phyloP scores from a whole-genome alignment of 2,113 vertebrate species.

The Orthonyx spaldingii region DNA sequence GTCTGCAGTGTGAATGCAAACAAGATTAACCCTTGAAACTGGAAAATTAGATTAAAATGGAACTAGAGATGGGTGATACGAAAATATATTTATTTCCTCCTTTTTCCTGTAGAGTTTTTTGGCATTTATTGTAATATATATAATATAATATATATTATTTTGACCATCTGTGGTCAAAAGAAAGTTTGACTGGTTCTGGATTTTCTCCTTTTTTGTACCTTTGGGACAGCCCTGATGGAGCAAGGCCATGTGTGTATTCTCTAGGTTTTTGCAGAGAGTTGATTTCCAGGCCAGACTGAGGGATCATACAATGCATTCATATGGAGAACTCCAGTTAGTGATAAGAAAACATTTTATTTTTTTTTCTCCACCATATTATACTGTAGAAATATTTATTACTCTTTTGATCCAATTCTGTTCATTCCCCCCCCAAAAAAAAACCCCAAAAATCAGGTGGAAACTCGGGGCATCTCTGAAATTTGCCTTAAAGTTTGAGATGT shows the following conservation, averaged over 20 bases:
- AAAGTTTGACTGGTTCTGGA: background rate
- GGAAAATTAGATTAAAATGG: background rate
- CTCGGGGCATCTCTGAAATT: background rate
- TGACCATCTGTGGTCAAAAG: background rate
- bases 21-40: background rate
- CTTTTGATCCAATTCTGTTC: background rate
- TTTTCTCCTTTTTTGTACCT: background rate
- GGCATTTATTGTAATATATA: background rate
- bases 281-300: background rate
- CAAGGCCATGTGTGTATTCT: background rate
- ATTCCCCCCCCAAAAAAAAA: rapidly evolving
- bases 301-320: background rate
- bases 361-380: rapidly evolving
- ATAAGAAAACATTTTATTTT: background rate
- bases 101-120: background rate
- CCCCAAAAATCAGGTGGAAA: background rate
- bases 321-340: background rate
- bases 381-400: background rate
- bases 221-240: background rate
- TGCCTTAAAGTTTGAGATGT: background rate
- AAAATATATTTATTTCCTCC: background rate
- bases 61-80: rapidly evolving
- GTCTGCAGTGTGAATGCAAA: background rate
- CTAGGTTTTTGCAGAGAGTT: background rate
- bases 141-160: no score